Evolutionary conservation across 2,888 invertebrate species (phyloP).

Genomic region (Nebria brevicollis): DNA sequence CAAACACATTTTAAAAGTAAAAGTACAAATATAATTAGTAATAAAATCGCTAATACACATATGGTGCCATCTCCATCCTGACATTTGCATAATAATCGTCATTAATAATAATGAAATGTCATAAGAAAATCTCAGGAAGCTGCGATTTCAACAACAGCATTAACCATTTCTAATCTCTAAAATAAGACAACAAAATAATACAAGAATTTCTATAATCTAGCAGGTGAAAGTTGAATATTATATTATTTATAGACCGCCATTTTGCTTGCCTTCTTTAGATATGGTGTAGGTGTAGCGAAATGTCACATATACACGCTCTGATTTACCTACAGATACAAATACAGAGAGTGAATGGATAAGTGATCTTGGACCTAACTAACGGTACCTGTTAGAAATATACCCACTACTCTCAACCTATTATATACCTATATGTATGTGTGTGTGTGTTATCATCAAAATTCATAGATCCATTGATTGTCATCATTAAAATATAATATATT

Average conservation of each 20-base stretch:
- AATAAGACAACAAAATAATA: not conserved
- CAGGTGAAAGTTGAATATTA: not conserved
- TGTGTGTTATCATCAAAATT: no score
- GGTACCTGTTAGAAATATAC: not conserved
- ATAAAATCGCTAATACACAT: not conserved
- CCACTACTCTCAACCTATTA: not conserved
- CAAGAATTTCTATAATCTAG: not conserved
- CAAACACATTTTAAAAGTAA: not conserved
- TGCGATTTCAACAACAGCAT: not conserved
- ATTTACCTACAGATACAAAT: conserved; percentile 9
- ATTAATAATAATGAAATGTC: not conserved
- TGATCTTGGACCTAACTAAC: not conserved
- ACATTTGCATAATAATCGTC: not conserved
- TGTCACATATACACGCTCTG: conserved; percentile 38
- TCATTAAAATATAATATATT: no score
- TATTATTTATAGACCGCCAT: conserved; percentile 4
- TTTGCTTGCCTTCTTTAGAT: not conserved
- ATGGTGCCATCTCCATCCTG: not conserved
- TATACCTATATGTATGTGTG: no score
- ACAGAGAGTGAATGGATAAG: not conserved
- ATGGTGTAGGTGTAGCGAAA: conserved; percentile 25
- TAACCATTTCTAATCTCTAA: not conserved
- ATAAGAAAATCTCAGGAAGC: no score
- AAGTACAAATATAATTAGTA: not conserved
- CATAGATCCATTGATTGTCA: no score